Evolutionary conservation across 2,113 vertebrate species (phyloP).

Genomic region (Tricholaema leucomelas): DNA sequence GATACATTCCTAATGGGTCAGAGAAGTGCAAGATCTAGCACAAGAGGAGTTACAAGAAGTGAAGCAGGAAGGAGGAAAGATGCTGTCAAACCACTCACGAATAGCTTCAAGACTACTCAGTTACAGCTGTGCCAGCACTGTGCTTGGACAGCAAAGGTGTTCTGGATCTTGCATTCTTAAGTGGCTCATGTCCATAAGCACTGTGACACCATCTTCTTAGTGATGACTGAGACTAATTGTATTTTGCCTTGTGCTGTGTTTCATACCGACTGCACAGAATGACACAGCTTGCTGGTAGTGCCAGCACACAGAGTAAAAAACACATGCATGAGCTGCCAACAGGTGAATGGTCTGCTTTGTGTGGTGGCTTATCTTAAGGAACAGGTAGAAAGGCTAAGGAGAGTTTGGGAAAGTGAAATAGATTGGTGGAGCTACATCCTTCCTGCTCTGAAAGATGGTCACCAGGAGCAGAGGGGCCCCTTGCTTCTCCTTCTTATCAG

Average conservation of each 20-base stretch:
- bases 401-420: too few species aligned
- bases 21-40: neutral
- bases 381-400: too few species aligned
- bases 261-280: neutral
- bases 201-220: neutral
- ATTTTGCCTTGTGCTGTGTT: neutral
- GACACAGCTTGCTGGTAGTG: too few species aligned
- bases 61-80: neutral
- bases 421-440: too few species aligned
- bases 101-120: neutral
- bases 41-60: neutral
- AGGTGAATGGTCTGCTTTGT: too few species aligned
- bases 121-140: neutral
- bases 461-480: too few species aligned
- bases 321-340: too few species aligned
- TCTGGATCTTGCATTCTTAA: neutral
- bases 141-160: neutral
- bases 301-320: too few species aligned
- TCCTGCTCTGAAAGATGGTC: too few species aligned
- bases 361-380: too few species aligned
- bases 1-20: neutral
- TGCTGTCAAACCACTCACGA: neutral
- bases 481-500: too few species aligned
- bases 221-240: neutral
- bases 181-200: neutral